A percentile compares a stretch with the other conserved stretches of the same genome.
Conservation (phyloP, 2,113 vertebrate species). For the Pygoscelis adeliae region DNA sequence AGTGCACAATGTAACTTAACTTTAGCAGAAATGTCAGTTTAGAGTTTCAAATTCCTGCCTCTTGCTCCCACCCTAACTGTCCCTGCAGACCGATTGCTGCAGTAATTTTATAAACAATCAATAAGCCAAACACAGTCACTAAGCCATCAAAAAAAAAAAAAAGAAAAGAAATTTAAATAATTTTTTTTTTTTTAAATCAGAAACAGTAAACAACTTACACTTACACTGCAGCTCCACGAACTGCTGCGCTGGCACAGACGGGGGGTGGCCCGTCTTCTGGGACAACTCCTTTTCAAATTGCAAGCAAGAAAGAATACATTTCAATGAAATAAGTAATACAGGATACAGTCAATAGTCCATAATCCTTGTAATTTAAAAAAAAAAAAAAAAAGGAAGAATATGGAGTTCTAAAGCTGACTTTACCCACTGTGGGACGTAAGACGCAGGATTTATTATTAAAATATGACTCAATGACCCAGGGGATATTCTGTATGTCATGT, state of each 20-base stretch:
- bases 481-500: not conserved
- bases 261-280: not conserved
- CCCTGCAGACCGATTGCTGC: not conserved
- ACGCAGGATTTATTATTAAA: not conserved
- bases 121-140: not conserved
- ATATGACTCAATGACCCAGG: slow-evolving; percentile 5
- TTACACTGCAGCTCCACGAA: not conserved
- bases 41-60: not conserved
- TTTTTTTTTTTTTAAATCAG: too few relatives aligned
- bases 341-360: not conserved
- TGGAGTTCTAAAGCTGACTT: not conserved
- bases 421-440: not conserved
- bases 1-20: not conserved
- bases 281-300: not conserved
- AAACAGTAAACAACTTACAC: not conserved
- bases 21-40: not conserved
- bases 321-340: not conserved
- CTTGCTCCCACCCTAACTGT: not conserved
- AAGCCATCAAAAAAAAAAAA: not conserved
- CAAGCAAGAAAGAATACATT: not conserved
- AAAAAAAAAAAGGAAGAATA: not conserved
- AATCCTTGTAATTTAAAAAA: not conserved
- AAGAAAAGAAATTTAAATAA: too few relatives aligned
- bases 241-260: not conserved
- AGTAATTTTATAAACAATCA: not conserved